These are phyloP conservation scores for Todiramphus chloris DNA, from an alignment of 2,113 vertebrate genomes.

Conservation along the genomic window DNA sequence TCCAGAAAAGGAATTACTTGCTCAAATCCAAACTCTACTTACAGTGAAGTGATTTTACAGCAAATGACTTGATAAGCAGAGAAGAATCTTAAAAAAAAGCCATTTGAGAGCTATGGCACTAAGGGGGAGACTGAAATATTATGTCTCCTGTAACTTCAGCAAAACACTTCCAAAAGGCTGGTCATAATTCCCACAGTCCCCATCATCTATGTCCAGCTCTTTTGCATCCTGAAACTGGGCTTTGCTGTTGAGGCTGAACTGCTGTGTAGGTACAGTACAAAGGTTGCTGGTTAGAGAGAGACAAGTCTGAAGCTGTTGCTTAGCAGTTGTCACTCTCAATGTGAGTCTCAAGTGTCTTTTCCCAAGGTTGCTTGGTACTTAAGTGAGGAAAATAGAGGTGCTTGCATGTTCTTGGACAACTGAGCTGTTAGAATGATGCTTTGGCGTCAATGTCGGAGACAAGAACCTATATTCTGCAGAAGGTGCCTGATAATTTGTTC, in stretches of 20 bases:
- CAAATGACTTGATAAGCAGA: background rate
- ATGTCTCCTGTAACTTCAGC: accelerated
- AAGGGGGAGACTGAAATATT: background rate
- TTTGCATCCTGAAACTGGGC: background rate
- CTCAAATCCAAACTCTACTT: background rate
- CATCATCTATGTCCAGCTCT: background rate
- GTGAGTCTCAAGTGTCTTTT: background rate
- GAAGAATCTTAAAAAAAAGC: background rate
- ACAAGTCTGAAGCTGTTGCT: background rate
- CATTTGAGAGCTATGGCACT: background rate
- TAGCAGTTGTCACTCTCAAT: background rate
- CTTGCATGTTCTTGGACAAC: background rate
- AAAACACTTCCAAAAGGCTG: background rate
- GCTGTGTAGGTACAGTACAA: background rate
- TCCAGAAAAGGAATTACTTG: background rate
- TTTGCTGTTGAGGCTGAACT: background rate
- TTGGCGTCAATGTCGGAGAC: background rate
- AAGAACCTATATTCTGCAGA: background rate
- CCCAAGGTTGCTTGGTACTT: background rate
- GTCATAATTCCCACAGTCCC: no score
- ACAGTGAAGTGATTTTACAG: background rate
- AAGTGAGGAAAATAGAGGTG: background rate
- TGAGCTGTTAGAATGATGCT: background rate
- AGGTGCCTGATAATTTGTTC: background rate
- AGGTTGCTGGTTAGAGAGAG: background rate